phyloP scores from a whole-genome alignment of 2,797 vertebrate genomes.

The Ataeniobius toweri region DNA sequence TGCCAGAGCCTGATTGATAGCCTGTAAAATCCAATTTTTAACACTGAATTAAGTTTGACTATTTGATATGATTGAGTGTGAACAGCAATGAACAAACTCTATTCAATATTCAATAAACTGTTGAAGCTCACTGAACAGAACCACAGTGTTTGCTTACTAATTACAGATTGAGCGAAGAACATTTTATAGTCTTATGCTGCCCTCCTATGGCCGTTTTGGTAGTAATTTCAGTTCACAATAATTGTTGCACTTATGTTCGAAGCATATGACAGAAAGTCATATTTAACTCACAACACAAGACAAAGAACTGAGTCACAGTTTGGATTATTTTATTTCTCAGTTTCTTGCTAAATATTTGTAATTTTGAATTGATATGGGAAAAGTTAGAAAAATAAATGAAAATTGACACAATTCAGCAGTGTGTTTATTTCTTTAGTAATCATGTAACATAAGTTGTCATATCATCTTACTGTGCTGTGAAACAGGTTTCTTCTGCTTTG shows the following conservation, averaged over 20 bases:
- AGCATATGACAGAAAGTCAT: not conserved
- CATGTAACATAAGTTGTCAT: not conserved
- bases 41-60: constrained; percentile 4
- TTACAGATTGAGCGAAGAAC: constrained; percentile 5
- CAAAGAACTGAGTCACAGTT: not conserved
- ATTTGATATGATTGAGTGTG: not conserved
- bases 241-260: not conserved
- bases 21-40: constrained; percentile 17
- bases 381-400: not conserved
- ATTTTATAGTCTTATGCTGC: constrained; percentile 55
- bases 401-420: not conserved
- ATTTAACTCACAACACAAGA: no score
- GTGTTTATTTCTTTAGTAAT: no score
- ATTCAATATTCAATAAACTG: constrained; percentile 9
- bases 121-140: constrained; percentile 9
- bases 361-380: not conserved
- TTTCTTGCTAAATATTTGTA: not conserved
- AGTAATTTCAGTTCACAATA: not conserved
- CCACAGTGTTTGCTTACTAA: not conserved
- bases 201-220: constrained; percentile 54
- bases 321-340: not conserved
- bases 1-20: not conserved
- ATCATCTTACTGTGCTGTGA: not conserved
- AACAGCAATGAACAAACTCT: constrained; percentile 9
- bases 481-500: not conserved